Conservation (phyloP, 2,888 invertebrate genomes). For the Smittia aterrima region DNA sequence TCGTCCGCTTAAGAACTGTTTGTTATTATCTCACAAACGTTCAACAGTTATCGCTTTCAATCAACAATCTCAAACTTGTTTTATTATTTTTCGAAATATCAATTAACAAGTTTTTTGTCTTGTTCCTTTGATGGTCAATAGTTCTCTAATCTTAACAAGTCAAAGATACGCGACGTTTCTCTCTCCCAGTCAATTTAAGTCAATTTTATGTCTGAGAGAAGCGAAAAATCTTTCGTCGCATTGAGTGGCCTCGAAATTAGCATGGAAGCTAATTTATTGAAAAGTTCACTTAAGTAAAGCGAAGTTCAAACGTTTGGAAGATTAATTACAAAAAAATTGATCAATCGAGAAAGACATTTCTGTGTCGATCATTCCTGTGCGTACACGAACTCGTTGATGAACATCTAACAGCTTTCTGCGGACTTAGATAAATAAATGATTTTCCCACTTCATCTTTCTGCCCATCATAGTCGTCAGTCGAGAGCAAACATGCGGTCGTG, state of each 20-base stretch:
- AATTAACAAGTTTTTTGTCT: constrained; percentile 1
- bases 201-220: not conserved
- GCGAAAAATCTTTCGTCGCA: too few relatives aligned
- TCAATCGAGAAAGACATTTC: not conserved
- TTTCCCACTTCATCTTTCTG: not conserved
- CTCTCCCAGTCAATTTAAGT: not conserved
- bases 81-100: constrained; percentile 11
- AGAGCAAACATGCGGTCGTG: constrained; percentile 7
- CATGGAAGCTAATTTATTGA: not conserved
- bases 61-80: not conserved
- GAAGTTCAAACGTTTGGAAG: not conserved
- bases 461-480: not conserved
- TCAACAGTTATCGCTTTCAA: too few relatives aligned
- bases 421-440: constrained; percentile 4
- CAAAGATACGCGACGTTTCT: not conserved
- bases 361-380: not conserved
- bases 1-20: too few relatives aligned
- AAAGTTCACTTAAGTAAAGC: not conserved
- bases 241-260: not conserved
- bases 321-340: not conserved
- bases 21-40: too few relatives aligned
- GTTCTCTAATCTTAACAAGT: not conserved
- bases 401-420: constrained; percentile 8
- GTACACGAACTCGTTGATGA: not conserved
- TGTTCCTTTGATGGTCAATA: not conserved